These are phyloP conservation scores for Drosophila pandora DNA, from an alignment of 1,140 invertebrate genomes.

Conservation along the genomic window DNA sequence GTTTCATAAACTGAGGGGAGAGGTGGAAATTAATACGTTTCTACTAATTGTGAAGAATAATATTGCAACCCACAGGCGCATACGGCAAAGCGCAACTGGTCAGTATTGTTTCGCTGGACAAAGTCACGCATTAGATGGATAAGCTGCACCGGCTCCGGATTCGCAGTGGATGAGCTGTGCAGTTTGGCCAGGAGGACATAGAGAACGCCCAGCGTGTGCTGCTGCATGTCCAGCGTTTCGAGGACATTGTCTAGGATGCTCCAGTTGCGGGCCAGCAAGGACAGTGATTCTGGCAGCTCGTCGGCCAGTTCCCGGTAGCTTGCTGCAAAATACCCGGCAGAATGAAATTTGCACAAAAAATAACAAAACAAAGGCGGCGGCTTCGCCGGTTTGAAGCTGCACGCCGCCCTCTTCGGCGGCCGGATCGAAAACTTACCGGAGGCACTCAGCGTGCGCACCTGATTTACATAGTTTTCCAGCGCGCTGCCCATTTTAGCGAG, in stretches of 20 bases:
- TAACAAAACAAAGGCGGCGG: conserved; percentile 37
- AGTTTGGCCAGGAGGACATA: conserved; percentile 93
- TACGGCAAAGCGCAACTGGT: conserved; percentile 93
- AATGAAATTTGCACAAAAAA: conserved; percentile 12
- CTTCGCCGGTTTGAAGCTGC: conserved; percentile 8
- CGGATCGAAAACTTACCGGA: conserved; percentile 86
- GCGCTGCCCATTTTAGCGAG: conserved; percentile 87
- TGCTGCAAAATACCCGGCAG: conserved; percentile 85
- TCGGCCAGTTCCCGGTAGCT: conserved; percentile 93
- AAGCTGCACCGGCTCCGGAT: conserved; percentile 82
- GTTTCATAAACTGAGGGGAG: conserved; percentile 91
- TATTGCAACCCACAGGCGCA: conserved; percentile 90
- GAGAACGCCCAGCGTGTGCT: conserved; percentile 94
- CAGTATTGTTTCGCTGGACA: conserved; percentile 92
- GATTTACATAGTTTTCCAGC: conserved; percentile 93
- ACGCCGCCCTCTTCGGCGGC: conserved; percentile 85
- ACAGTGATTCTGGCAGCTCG: conserved; percentile 90
- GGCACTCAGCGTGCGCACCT: conserved; percentile 89
- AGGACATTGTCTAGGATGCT: conserved; percentile 94
- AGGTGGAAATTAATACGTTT: neutral
- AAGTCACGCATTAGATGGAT: conserved; percentile 88
- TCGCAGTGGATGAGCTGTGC: conserved; percentile 84
- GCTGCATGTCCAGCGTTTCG: conserved; percentile 94
- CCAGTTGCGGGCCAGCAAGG: conserved; percentile 91
- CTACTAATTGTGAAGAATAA: neutral